Base-by-base conservation (phyloP, 2,888 invertebrate genomes). In the Dendrolimus pini region DNA sequence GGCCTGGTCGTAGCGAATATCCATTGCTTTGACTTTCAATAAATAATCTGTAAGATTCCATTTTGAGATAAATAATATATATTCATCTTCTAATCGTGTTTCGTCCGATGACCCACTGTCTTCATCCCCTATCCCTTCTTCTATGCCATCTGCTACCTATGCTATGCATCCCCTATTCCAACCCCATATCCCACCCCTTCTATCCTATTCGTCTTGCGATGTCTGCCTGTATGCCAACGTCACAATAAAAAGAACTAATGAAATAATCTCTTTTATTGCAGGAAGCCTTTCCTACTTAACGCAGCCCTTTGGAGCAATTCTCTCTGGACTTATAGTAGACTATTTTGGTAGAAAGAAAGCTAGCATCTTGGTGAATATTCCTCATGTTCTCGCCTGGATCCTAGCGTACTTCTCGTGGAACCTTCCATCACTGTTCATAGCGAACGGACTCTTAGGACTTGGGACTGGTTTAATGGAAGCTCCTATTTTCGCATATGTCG, bases 401-500 rank as follows among this genome's bases (percentile, higher is more conserved):
- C 74, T 93, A n/a, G 81, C 92, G 72, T 88, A 91, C 72, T 87
- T 81, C 60, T 81, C 92, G 0, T 83, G 81, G 72, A 83, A 91
- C 54, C 66, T 90, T 1, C 78, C 86, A 1, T 74, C 81, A 1
- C 74, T 93, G 30, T 92, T 91, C 70, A 69, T 85, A 6, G 92
- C 92, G 0, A 91, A 85, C 54, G 85, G 85, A 3, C 69, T 93
- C 9, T 75, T 92, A 53, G 93, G 93, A 0, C 64, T 93, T 1
- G 92, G 93, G 0, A 88, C 91, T 9, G 93, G 93, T 0, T 82
- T 93, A 41, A 92, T 93, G 92, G 92, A 93, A 66, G 92, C 92
- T 0, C 93, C 93, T 0, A 89, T 92, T 54, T 85, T 91, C 58
- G 89, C 92, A 1, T 93, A 93, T 66, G 89, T 93, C 9, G 92